Evolutionary conservation across 2,113 vertebrate genomes (phyloP), one percentile per base, ranked within the genome.

Genomic region (Diglossa brunneiventris): DNA sequence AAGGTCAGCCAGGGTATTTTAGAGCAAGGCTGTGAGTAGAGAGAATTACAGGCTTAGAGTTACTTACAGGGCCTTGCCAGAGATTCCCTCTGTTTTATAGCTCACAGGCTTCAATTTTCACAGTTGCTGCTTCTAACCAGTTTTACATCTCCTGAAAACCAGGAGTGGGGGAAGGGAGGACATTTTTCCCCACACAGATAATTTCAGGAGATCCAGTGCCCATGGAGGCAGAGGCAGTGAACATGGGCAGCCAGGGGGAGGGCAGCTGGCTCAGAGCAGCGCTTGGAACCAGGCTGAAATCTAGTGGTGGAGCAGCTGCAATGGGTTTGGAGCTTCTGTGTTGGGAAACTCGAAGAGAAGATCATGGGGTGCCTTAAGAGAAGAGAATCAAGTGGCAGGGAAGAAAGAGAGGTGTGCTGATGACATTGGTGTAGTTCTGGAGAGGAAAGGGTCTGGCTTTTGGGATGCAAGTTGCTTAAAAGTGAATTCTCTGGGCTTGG

Each of bases 21-120:
- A 70, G 59, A 93, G 78, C 39, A 69, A 92, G 62, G 35, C 68
- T 89, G 67, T 44, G 47, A 87, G 69, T 3, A 80, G 76, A 64
- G 20, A 87, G 49, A 94, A 94, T 94, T 95, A 75, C 66, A 95
- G 87, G 53, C 90, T 90, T 86, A 64, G 66, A 85, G 64, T 76
- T 92, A 89, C 72, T 83, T 39, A 53, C 14, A 66, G 55, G 72
- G 44, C 72, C 85, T 78, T 97, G 94, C 85, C 90, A 96, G 88
- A 92, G 92, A 89, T 83, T 90, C 83, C 64, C 92, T 77, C 89
- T 83, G 89, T 78, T 96, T 94, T 88, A 93, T 19, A 95, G 92
- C 85, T 95, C 61, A 46, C 14, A 67, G 78, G 75, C 92, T 95
- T 87, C 82, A 83, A 46, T 93, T 95, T 88, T 95, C 92, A 83